phyloP scores from a whole-genome alignment of 2,113 vertebrate genomes.

The Condylura cristata region DNA sequence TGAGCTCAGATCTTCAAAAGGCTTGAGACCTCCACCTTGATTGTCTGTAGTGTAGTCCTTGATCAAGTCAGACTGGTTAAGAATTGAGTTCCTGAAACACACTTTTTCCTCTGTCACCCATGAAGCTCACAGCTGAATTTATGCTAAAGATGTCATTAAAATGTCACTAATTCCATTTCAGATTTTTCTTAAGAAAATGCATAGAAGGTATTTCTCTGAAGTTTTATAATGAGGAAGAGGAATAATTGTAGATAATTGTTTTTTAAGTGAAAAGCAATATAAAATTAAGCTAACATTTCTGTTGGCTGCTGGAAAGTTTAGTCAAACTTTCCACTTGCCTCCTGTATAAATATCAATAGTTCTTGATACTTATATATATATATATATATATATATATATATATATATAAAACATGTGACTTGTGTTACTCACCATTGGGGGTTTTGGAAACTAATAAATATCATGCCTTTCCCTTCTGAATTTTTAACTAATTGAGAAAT shows the following conservation, averaged over 20 bases:
- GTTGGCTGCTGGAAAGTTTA: neutral
- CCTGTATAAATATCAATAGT: too few relatives aligned
- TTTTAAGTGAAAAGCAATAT: neutral
- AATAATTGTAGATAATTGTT: neutral
- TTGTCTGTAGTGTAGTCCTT: neutral
- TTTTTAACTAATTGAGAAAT: neutral
- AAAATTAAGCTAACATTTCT: neutral
- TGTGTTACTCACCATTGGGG: neutral
- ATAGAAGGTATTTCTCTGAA: neutral
- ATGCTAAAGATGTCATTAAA: neutral
- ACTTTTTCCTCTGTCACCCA: neutral
- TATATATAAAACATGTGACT: neutral
- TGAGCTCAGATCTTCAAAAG: neutral
- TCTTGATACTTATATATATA: too few relatives aligned
- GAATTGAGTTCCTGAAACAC: neutral
- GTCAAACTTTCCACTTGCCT: too few relatives aligned
- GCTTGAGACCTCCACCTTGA: neutral
- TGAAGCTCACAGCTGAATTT: neutral
- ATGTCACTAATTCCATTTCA: neutral
- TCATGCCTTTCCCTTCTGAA: neutral
- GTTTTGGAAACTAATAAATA: neutral
- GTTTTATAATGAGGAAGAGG: neutral
- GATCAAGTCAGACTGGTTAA: neutral
- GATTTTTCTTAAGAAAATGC: conserved; percentile 26
- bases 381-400: too few relatives aligned